These are phyloP conservation scores for Arctia plantaginis DNA, from an alignment of 2,888 invertebrate genomes.

Conservation along the genomic window DNA sequence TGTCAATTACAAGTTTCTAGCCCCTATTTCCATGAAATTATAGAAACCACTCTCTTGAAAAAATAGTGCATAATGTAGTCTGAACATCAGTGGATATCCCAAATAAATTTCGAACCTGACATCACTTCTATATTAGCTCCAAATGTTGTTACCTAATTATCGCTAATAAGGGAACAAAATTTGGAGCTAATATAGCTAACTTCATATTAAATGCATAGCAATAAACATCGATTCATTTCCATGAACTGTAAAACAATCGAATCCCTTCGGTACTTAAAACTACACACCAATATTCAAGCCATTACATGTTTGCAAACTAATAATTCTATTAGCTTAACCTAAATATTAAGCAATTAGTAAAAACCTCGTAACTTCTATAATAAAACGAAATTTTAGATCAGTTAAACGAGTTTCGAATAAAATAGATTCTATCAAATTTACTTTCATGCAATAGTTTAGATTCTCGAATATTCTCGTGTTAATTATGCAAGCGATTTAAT, in stretches of 20 bases:
- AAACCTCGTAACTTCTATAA: background rate
- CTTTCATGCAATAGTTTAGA: slow-evolving; percentile 4
- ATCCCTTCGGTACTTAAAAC: background rate
- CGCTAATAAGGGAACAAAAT: no score
- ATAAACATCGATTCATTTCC: background rate
- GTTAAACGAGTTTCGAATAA: background rate
- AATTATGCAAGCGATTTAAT: background rate
- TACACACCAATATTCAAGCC: background rate
- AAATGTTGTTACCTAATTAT: background rate
- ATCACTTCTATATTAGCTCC: background rate
- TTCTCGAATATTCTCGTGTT: background rate
- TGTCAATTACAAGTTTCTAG: background rate
- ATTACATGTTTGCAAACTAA: background rate
- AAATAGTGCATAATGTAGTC: background rate
- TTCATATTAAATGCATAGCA: background rate
- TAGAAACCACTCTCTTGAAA: background rate
- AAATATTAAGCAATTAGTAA: background rate
- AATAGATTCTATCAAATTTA: background rate
- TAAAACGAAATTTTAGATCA: background rate
- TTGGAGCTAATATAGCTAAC: no score
- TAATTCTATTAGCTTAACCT: background rate
- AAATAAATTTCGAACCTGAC: background rate
- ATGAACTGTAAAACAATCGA: background rate
- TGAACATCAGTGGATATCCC: background rate
- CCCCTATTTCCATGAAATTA: no score